Percentiles rank a stretch among this genome's conserved stretches.
Evolutionary conservation across 2,888 invertebrate genomes (phyloP).

Genomic region (Chalcis sispes): DNA sequence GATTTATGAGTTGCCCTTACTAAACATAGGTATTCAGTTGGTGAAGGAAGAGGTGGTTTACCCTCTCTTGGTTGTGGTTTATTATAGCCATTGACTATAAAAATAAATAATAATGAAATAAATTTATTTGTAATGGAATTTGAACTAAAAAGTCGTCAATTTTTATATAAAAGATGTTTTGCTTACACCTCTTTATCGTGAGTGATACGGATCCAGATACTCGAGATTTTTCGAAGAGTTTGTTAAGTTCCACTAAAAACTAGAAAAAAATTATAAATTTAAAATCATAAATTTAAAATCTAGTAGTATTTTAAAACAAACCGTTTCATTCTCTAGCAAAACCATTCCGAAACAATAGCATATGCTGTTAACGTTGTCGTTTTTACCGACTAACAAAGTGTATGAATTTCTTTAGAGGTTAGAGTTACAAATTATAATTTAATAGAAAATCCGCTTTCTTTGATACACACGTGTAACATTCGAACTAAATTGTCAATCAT

Average conservation of each 20-base stretch:
- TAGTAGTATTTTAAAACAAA: slow-evolving; percentile 66
- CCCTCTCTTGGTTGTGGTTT: slow-evolving; percentile 86
- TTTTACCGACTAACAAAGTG: too few relatives aligned
- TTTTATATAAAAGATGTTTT: slow-evolving; percentile 27
- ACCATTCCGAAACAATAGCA: slow-evolving; percentile 78
- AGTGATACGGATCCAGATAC: slow-evolving; percentile 87
- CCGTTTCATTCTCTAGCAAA: slow-evolving; percentile 83
- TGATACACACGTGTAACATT: slow-evolving; percentile 3
- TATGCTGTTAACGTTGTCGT: slow-evolving; percentile 63
- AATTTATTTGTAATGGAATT: slow-evolving; percentile 7
- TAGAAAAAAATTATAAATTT: slow-evolving; percentile 76
- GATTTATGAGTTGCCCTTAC: slow-evolving; percentile 89
- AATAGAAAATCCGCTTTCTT: too few relatives aligned
- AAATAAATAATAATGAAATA: slow-evolving; percentile 7
- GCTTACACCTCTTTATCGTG: slow-evolving; percentile 96
- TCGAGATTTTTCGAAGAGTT: slow-evolving; percentile 91
- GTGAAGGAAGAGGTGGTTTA: slow-evolving; percentile 79
- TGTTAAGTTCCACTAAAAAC: slow-evolving; percentile 90
- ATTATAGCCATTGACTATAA: slow-evolving; percentile 86
- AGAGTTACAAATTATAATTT: slow-evolving; percentile 14
- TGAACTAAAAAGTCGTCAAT: background rate
- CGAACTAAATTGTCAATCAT: too few relatives aligned
- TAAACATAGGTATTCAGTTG: slow-evolving; percentile 87
- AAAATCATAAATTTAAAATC: background rate
- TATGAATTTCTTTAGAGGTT: slow-evolving; percentile 57